Conservation (phyloP, 37 sponge, comb jelly and placozoan species). For the Halisarca cf. caerulea region DNA sequence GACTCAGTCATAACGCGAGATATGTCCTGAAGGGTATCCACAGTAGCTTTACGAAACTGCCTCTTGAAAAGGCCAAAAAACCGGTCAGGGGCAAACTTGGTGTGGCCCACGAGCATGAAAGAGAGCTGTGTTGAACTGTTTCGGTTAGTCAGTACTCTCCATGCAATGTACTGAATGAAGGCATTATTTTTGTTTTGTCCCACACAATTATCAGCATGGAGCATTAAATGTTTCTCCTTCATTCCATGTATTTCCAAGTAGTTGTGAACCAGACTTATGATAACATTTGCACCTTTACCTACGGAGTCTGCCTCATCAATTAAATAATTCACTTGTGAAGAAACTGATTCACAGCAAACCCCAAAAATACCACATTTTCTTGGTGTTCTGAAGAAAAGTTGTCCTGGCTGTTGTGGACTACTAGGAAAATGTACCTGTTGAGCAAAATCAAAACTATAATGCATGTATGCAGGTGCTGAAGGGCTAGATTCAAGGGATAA, state of each 20-base stretch:
- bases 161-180: conserved; percentile 34
- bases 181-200: conserved; percentile 54
- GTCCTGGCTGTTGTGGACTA: conserved; percentile 10
- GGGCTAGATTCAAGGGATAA: background rate
- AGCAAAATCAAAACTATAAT: conserved; percentile 47
- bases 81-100: conserved; percentile 22
- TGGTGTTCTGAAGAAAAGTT: conserved; percentile 32
- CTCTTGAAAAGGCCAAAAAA: conserved; percentile 25
- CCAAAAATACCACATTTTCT: conserved; percentile 68
- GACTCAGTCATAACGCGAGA: background rate
- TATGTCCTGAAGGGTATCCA: background rate
- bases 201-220: conserved; percentile 34
- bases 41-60: background rate
- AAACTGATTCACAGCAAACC: conserved; percentile 54
- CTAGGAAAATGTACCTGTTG: background rate
- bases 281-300: conserved; percentile 30
- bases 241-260: conserved; percentile 26
- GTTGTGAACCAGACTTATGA: conserved; percentile 27
- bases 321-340: conserved; percentile 37
- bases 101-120: conserved; percentile 42
- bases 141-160: conserved; percentile 19
- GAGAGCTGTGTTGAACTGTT: conserved; percentile 2
- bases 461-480: conserved; percentile 20
- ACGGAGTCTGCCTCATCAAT: background rate
- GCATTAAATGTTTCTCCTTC: background rate